phyloP scores from a whole-genome alignment of 2,797 vertebrate species.

The Lepus townsendii region DNA sequence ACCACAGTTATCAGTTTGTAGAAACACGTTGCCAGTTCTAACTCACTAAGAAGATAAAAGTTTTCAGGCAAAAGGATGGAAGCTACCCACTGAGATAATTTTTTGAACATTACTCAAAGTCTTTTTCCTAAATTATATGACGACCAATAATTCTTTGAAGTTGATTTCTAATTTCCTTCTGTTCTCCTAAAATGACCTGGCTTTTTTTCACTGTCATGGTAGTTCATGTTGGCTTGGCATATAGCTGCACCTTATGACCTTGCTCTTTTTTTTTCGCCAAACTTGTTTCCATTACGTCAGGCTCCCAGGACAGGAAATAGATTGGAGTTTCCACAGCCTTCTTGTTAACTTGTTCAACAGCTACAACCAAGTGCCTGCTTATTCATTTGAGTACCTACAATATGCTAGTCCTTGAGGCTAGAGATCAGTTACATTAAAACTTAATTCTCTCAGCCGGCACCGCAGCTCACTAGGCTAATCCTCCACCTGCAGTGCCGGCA shows the following conservation, averaged over 20 bases:
- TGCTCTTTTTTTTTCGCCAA: not conserved
- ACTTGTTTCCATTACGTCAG: not conserved
- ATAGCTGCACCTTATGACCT: not conserved
- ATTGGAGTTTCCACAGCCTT: constrained; percentile 3
- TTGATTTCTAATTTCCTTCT: constrained; percentile 58
- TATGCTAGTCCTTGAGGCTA: not conserved
- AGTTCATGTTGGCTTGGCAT: not conserved
- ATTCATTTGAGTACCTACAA: not conserved
- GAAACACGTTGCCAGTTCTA: constrained; percentile 36
- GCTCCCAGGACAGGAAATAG: not conserved
- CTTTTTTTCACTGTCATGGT: not conserved
- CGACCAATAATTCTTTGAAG: constrained; percentile 53
- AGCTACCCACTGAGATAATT: not conserved
- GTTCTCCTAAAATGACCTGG: constrained; percentile 41
- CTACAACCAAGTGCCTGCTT: not conserved
- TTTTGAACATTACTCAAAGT: not conserved
- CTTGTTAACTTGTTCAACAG: constrained; percentile 8
- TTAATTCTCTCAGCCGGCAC: not conserved
- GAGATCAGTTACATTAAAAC: constrained; percentile 47
- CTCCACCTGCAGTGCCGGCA: too few relatives aligned
- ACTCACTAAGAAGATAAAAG: constrained; percentile 52
- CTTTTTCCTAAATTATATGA: constrained; percentile 39
- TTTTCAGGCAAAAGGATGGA: constrained; percentile 32
- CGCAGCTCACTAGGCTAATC: too few relatives aligned
- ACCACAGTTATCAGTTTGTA: constrained; percentile 50